Conservation (phyloP, 2,113 vertebrate genomes). For the Lanius ludovicianus region DNA sequence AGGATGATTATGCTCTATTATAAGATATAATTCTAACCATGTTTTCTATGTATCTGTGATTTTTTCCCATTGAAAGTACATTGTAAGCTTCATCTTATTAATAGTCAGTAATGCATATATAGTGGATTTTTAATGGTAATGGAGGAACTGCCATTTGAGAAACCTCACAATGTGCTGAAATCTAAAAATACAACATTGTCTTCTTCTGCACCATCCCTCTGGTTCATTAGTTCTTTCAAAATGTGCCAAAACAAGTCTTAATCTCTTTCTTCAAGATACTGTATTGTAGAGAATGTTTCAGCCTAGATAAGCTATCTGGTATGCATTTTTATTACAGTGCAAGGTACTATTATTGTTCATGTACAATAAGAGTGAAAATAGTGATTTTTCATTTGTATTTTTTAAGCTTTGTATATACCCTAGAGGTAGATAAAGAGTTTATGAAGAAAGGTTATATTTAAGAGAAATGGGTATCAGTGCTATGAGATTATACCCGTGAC, state of each 20-base stretch:
- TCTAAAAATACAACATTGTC: slow-evolving; percentile 41
- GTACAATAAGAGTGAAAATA: slow-evolving; percentile 11
- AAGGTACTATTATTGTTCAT: slow-evolving; percentile 40
- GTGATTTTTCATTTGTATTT: slow-evolving; percentile 51
- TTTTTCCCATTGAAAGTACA: slow-evolving; percentile 23
- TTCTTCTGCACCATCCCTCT: not conserved
- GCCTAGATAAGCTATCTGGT: slow-evolving; percentile 2
- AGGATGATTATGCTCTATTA: not conserved
- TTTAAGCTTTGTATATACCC: slow-evolving; percentile 23
- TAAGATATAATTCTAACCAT: not conserved
- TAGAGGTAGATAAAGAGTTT: slow-evolving; percentile 57
- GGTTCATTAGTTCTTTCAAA: slow-evolving; percentile 33
- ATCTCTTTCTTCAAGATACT: slow-evolving; percentile 17
- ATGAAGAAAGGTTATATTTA: slow-evolving; percentile 61
- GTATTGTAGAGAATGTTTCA: not conserved
- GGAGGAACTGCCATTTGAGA: slow-evolving; percentile 25
- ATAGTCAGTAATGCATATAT: not conserved
- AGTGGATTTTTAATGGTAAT: slow-evolving; percentile 22
- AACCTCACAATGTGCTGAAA: not conserved
- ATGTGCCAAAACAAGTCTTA: slow-evolving; percentile 54
- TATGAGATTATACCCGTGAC: slow-evolving; percentile 43
- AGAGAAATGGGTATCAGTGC: slow-evolving; percentile 59
- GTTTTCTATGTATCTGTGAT: not conserved
- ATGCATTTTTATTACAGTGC: slow-evolving; percentile 36
- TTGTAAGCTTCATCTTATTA: slow-evolving; percentile 30